Evolutionary conservation across 2,797 vertebrate genomes (phyloP), one percentile per base, ranked within the genome.

Genomic region (Sebastiscus albofasciatus): DNA sequence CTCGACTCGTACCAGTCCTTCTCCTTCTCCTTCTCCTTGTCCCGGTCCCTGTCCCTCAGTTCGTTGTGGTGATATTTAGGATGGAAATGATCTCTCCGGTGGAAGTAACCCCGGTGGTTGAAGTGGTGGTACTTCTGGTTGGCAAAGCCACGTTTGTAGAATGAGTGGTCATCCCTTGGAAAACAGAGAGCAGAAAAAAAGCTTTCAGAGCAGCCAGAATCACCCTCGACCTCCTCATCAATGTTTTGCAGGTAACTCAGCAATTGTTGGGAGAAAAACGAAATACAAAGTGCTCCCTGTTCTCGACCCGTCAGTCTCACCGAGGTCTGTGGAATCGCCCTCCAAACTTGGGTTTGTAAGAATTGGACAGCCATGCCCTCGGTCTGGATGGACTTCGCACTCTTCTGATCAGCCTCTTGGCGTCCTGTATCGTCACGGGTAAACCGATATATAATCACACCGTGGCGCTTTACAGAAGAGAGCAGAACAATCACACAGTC

Each of bases 401-500:
- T 89, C 94, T 89, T 67, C 93, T 92, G 79, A 94, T 87, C 4
- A 88, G 75, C 62, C 85, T 88, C 70, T 82, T 90, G n/a, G 89
- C 81, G 36, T 87, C 85, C 95, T 95, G 72, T 77, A 83, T 62
- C 4, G 4, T 87, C 5, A 62, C 2, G 10, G 5, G 13, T 31
- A 31, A 69, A 82, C 49, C 3, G 12, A n/a, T 29, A 27, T 2
- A 18, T 75, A 49, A 49, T 54, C 26, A 67, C 20, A 70, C 8
- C 5, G 31, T 14, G 11, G 13, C 8, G 8, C n/a, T 75, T 58
- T 24, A 18, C 24, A 81, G 62, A n/a, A 71, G 14, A 66, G 3
- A 64, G n/a, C 16, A 34, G 24, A 58, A 6, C 33, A 54, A 3
- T 20, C 1, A 12, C 8, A 31, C 1, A 5, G 11, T 39, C 20